A percentile compares a stretch with the other conserved stretches of the same genome.
phyloP scores from a whole-genome alignment of 2,113 vertebrate species.

The Stomatorhinus ivindoensis region DNA sequence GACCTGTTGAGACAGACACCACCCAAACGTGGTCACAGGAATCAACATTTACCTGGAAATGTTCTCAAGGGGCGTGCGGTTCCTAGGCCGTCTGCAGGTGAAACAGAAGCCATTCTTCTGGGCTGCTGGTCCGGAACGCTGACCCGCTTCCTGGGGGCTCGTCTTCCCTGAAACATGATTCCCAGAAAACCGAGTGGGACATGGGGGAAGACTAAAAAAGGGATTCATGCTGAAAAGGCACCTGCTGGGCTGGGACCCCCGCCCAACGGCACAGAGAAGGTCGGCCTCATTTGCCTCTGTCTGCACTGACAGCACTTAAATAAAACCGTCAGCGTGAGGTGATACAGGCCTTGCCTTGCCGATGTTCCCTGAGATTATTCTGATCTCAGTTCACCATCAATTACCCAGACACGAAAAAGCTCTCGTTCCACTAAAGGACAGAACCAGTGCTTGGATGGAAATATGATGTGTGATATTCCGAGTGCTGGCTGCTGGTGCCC shows the following conservation, averaged over 20 bases:
- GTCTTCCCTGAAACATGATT: neutral
- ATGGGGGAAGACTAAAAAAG: neutral
- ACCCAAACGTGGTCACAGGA: neutral
- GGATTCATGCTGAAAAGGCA: neutral
- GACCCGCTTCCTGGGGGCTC: neutral
- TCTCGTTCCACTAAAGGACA: neutral
- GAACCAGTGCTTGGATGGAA: neutral
- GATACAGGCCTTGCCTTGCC: neutral
- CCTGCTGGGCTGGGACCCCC: neutral
- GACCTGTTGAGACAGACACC: neutral
- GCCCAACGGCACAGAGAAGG: neutral
- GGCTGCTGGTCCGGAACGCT: neutral
- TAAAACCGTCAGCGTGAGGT: neutral
- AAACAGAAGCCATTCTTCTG: neutral
- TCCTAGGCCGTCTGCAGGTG: neutral
- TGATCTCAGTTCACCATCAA: neutral
- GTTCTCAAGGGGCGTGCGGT: neutral
- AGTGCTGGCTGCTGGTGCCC: neutral
- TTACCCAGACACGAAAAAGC: neutral
- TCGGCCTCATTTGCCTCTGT: neutral
- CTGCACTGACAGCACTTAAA: neutral
- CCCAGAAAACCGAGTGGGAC: neutral
- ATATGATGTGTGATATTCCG: neutral
- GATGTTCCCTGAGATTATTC: neutral
- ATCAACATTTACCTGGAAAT: neutral